Percentiles rank a stretch among this genome's conserved stretches.
Evolutionary conservation across 2,113 vertebrate genomes (phyloP).

Genomic region (Orcinus orca): DNA sequence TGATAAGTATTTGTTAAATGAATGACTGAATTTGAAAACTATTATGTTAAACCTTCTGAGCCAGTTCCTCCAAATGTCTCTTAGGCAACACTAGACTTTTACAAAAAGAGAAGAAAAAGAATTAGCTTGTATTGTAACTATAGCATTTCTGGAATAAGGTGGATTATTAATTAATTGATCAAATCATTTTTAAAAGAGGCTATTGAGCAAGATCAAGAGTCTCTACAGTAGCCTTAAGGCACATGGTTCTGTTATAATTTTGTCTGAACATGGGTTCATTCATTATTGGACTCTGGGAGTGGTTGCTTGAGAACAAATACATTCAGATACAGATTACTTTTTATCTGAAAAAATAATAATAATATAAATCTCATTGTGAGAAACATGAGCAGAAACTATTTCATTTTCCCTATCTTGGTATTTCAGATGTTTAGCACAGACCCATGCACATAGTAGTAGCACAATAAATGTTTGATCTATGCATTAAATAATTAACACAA

Average conservation of each 20-base stretch:
- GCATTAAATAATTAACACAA: not conserved
- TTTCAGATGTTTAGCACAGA: not conserved
- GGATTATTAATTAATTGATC: not conserved
- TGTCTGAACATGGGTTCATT: not conserved
- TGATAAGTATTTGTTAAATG: not conserved
- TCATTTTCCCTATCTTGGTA: not conserved
- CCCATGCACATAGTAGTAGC: too few species aligned
- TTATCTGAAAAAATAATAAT: not conserved
- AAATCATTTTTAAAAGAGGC: not conserved
- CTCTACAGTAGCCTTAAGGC: not conserved
- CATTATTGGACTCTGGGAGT: not conserved
- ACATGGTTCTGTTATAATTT: not conserved
- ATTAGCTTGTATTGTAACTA: not conserved
- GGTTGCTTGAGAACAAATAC: not conserved
- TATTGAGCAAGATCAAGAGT: not conserved
- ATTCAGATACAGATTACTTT: not conserved
- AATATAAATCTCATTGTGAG: not conserved
- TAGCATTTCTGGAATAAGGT: not conserved
- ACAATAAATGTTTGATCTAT: not conserved
- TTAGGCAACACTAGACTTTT: not conserved
- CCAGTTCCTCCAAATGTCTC: not conserved
- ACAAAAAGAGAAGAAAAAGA: not conserved
- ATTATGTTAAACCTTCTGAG: not conserved
- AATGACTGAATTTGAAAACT: not conserved
- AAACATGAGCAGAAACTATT: not conserved